phyloP scores from a whole-genome alignment of 2,888 invertebrate genomes.

The Trissolcus japonicus region DNA sequence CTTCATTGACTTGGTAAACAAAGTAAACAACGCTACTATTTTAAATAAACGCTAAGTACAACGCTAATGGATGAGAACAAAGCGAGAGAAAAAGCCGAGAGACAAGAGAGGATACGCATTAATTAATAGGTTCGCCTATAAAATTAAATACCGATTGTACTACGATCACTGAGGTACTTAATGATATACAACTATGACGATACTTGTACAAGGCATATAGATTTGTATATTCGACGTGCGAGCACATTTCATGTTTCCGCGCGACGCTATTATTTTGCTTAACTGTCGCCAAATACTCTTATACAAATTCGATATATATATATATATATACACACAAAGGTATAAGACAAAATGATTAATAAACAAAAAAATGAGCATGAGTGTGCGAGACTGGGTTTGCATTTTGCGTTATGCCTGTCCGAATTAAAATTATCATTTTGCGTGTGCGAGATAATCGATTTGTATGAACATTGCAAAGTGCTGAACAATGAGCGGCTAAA shows the following conservation, averaged over 20 bases:
- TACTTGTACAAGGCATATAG: slow-evolving; percentile 62
- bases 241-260: slow-evolving; percentile 69
- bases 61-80: slow-evolving; percentile 45
- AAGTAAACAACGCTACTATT: slow-evolving; percentile 70
- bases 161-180: slow-evolving; percentile 65
- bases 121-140: slow-evolving; percentile 47
- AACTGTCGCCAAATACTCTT: slow-evolving; percentile 59
- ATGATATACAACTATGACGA: slow-evolving; percentile 48
- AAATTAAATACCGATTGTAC: slow-evolving; percentile 48
- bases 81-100: slow-evolving; percentile 50
- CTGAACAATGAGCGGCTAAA: slow-evolving; percentile 13
- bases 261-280: slow-evolving; percentile 67
- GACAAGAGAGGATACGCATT: slow-evolving; percentile 35
- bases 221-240: slow-evolving; percentile 73
- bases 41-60: slow-evolving; percentile 74
- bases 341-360: slow-evolving; percentile 24
- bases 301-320: slow-evolving; percentile 48
- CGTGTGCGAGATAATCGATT: slow-evolving; percentile 7
- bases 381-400: slow-evolving; percentile 66
- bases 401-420: slow-evolving; percentile 41
- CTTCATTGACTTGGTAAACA: slow-evolving; percentile 67
- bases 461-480: slow-evolving; percentile 26
- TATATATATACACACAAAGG: slow-evolving; percentile 20
- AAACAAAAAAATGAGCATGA: slow-evolving; percentile 38
- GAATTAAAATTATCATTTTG: too few species aligned